phyloP scores from a whole-genome alignment of 1,140 invertebrate genomes.

The Orius laevigatus region DNA sequence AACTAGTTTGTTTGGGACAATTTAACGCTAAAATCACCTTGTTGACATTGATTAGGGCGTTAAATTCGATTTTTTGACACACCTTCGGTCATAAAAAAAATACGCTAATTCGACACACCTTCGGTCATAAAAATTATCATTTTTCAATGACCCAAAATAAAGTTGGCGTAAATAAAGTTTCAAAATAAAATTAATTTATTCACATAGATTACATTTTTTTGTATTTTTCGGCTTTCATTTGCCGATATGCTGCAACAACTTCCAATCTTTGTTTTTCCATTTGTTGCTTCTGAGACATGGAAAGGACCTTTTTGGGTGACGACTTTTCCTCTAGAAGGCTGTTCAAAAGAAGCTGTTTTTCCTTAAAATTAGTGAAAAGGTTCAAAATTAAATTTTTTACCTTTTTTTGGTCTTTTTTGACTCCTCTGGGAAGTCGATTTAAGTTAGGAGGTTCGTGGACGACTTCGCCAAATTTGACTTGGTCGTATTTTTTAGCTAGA shows the following conservation, averaged over 20 bases:
- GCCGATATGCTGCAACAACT: conserved; percentile 40
- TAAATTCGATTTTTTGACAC: too few relatives aligned
- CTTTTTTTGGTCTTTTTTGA: conserved; percentile 13
- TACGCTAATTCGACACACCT: too few relatives aligned
- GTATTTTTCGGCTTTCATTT: conserved; percentile 30
- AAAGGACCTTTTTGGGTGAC: conserved; percentile 26
- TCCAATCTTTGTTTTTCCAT: conserved; percentile 38
- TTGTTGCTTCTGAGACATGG: conserved; percentile 33
- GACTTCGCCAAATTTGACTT: conserved; percentile 46
- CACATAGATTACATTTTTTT: neutral
- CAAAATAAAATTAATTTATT: too few relatives aligned
- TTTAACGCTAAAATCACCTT: too few relatives aligned
- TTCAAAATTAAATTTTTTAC: neutral
- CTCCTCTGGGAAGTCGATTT: conserved; percentile 30
- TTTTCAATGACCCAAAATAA: neutral
- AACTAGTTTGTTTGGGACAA: too few relatives aligned
- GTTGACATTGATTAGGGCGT: too few relatives aligned
- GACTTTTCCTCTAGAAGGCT: neutral
- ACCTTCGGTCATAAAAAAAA: too few relatives aligned
- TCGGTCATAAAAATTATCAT: too few relatives aligned
- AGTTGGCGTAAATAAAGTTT: too few relatives aligned
- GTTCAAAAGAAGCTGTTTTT: conserved; percentile 7
- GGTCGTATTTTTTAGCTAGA: conserved; percentile 31
- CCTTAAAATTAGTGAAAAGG: neutral
- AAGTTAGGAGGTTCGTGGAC: conserved; percentile 44